Evolutionary conservation across 2,797 vertebrate species (phyloP).

Genomic region (Gadopsis marmoratus): DNA sequence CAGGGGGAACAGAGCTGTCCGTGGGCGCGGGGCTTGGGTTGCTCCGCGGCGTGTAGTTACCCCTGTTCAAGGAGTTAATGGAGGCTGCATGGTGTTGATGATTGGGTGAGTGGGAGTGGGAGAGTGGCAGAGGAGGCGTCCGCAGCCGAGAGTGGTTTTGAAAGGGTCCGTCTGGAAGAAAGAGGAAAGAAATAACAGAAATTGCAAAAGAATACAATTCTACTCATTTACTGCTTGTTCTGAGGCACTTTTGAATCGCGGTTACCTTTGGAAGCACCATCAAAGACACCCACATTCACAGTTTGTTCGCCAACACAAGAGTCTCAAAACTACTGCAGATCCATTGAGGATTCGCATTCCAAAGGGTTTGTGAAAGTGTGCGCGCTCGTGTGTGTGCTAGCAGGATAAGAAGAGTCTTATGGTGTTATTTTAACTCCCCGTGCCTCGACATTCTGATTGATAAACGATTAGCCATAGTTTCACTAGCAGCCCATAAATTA

Average conservation of each 20-base stretch:
- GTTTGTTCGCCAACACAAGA: conserved; percentile 25
- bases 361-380: conserved; percentile 28
- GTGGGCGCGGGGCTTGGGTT: conserved; percentile 97
- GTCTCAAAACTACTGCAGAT: conserved; percentile 16
- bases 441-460: conserved; percentile 23
- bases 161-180: conserved; percentile 85
- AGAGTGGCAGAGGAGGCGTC: conserved; percentile 93
- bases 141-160: conserved; percentile 94
- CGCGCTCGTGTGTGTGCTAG: neutral
- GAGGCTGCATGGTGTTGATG: conserved; percentile 94
- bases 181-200: conserved; percentile 18
- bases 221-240: conserved; percentile 16
- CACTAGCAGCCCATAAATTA: conserved; percentile 49
- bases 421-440: conserved; percentile 34
- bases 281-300: conserved; percentile 36
- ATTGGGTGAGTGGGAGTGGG: conserved; percentile 93
- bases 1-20: conserved; percentile 93
- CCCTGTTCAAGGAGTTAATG: conserved; percentile 94
- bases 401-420: conserved; percentile 14
- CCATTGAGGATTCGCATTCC: conserved; percentile 9
- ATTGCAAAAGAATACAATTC: conserved; percentile 27
- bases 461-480: conserved; percentile 47
- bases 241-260: conserved; percentile 24
- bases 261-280: conserved; percentile 40
- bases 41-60: conserved; percentile 96